Base-by-base conservation (phyloP, 2,888 invertebrate species). In the Cremastinae sp. region DNA sequence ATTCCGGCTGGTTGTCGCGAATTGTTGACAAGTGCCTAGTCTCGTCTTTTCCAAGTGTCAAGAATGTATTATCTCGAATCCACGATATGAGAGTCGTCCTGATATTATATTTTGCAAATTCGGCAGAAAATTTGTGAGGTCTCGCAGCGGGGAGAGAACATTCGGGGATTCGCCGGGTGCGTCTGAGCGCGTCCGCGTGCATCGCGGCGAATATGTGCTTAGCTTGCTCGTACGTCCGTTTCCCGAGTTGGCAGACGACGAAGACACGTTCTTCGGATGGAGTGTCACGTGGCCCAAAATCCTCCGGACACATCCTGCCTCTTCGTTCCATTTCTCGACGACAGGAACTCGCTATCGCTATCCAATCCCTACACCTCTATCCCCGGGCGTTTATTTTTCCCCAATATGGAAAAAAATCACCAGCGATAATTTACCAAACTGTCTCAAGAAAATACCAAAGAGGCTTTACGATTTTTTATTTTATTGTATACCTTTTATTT, bases 181-280 rank as follows among this genome's bases (percentile, higher is more conserved):
- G 28, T 28, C 28, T 28, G 28, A 28, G 28, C 28, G 28, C 5
- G 28, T 28, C 28, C 28, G 28, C 53, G 59, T 36, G 59, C 58
- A 16, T 20, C 41, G 28, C 53, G 49, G 9, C 59, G 16, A 51
- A 54, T 58, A 61, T 53, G 51, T 59, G 73, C 73, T 73, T 73
- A 59, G 65, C 65, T 73, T 43, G 66, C 73, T 58, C 45, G n/a
- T 59, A 73, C 65, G 73, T 66, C 73, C 73, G 73, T 73, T 73
- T 66, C 41, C 51, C 65, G 20, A 65, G 59, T 59, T 66, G 73
- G 73, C 73, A 53, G 65, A 65, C 51, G 58, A n/a, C 59, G 58
- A 66, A 36, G 56, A 65, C 14, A 47, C 1, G 14, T 16, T 47
- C 47, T 5, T 47, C 47, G 47, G 28, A 28, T 3, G 18, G 38